phyloP scores from a whole-genome alignment of 2,797 vertebrate genomes.

The Ambastaia sidthimunki region DNA sequence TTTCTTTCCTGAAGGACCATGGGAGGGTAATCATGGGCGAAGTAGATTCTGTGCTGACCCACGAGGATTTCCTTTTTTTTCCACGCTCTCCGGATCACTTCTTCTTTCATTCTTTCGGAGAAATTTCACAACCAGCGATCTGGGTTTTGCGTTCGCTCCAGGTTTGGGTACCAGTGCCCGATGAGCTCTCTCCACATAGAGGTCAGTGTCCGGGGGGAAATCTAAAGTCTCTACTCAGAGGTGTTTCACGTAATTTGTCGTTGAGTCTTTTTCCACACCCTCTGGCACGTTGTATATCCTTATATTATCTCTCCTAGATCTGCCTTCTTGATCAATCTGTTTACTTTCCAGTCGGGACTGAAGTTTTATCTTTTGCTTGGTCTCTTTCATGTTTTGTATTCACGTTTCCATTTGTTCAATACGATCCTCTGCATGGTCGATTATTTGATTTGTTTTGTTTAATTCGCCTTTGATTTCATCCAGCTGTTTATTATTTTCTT shows the following conservation, averaged over 20 bases:
- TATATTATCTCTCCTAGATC: conserved; percentile 34
- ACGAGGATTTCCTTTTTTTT: conserved; percentile 14
- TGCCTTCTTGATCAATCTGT: conserved; percentile 42
- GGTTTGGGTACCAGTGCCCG: conserved; percentile 5
- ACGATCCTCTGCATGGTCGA: conserved; percentile 24
- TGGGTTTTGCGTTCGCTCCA: not conserved
- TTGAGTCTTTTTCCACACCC: conserved; percentile 8
- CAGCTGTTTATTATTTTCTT: conserved; percentile 33
- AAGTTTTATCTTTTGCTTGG: conserved; percentile 31
- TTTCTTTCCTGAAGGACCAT: conserved; percentile 36
- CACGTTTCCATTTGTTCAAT: conserved; percentile 27
- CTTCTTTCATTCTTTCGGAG: conserved; percentile 39
- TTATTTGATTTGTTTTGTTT: conserved; percentile 34
- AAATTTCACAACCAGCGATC: conserved; percentile 47
- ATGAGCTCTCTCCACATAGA: conserved; percentile 36
- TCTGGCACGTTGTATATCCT: conserved; percentile 48
- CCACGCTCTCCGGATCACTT: conserved; percentile 23
- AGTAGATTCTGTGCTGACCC: conserved; percentile 31
- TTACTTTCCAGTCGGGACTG: conserved; percentile 40
- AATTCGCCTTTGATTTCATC: conserved; percentile 30
- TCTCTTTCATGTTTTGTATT: conserved; percentile 34
- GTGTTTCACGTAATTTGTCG: conserved; percentile 43
- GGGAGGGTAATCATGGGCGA: conserved; percentile 41
- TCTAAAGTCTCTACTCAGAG: conserved; percentile 28
- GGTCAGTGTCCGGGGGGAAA: conserved; percentile 12